Conservation (phyloP, 2,113 vertebrate species). For the Myanophis thanlyinensis region DNA sequence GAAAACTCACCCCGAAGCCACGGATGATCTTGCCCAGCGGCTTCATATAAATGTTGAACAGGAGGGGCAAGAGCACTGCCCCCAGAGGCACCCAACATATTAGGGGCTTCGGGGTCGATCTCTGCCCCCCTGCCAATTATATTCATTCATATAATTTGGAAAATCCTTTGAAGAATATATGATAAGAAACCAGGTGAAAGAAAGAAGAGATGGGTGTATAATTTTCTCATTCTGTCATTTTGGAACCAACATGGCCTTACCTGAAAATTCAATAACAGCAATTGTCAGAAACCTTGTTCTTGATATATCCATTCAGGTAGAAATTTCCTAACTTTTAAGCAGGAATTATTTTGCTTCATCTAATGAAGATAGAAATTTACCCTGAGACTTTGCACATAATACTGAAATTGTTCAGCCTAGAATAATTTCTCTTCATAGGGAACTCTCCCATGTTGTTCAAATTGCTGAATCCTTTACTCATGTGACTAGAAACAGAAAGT, state of each 20-base stretch:
- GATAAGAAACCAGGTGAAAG: neutral
- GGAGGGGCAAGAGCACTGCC: too few relatives aligned
- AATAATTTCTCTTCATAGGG: neutral
- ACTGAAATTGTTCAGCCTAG: neutral
- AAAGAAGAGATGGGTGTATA: neutral
- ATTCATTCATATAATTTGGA: neutral
- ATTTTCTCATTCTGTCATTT: neutral
- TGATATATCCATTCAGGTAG: neutral
- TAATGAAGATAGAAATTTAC: neutral
- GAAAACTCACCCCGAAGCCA: too few relatives aligned
- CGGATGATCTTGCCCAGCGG: too few relatives aligned
- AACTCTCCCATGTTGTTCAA: neutral
- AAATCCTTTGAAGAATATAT: neutral
- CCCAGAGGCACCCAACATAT: too few relatives aligned
- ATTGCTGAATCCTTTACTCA: neutral
- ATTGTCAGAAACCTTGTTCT: neutral
- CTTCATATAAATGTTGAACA: too few relatives aligned
- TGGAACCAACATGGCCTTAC: neutral
- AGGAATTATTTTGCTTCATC: neutral
- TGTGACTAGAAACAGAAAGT: neutral
- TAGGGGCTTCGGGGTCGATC: too few relatives aligned
- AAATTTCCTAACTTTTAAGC: neutral
- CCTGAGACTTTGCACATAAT: neutral
- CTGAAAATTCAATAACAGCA: neutral
- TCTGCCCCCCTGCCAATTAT: too few relatives aligned